These are phyloP conservation scores for Lagria hirta DNA, from an alignment of 2,888 invertebrate genomes.

Conservation along the genomic window DNA sequence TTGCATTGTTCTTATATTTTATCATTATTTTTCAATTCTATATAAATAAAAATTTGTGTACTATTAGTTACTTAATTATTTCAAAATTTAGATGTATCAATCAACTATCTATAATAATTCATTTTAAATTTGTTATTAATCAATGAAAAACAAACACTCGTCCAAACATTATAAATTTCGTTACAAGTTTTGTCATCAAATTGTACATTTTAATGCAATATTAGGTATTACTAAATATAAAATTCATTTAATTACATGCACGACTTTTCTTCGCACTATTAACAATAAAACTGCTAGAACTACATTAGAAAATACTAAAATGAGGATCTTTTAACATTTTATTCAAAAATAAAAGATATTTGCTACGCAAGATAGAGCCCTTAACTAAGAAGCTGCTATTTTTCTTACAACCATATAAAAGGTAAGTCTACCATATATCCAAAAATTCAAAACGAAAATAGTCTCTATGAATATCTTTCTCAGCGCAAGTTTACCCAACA, in stretches of 20 bases:
- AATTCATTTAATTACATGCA: conserved; percentile 24
- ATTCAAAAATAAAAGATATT: neutral
- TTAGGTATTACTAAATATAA: conserved; percentile 37
- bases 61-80: conserved; percentile 50
- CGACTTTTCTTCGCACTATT: conserved; percentile 19
- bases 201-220: conserved; percentile 38
- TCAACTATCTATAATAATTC: conserved; percentile 4
- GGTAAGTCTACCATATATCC: too few relatives aligned
- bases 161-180: conserved; percentile 34
- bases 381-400: too few relatives aligned
- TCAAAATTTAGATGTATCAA: conserved; percentile 29
- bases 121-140: conserved; percentile 8
- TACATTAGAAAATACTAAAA: conserved; percentile 1
- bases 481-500: too few relatives aligned
- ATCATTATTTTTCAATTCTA: conserved; percentile 56
- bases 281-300: too few relatives aligned
- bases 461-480: too few relatives aligned
- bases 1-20: conserved; percentile 56
- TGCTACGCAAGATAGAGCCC: too few relatives aligned
- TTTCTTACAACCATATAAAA: too few relatives aligned
- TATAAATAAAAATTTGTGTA: conserved; percentile 59
- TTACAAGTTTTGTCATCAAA: conserved; percentile 27
- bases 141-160: conserved; percentile 27
- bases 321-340: neutral
- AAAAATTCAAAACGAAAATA: too few relatives aligned